phyloP scores from a whole-genome alignment of 2,113 vertebrate species.

The Neolamprologus hecqui region DNA sequence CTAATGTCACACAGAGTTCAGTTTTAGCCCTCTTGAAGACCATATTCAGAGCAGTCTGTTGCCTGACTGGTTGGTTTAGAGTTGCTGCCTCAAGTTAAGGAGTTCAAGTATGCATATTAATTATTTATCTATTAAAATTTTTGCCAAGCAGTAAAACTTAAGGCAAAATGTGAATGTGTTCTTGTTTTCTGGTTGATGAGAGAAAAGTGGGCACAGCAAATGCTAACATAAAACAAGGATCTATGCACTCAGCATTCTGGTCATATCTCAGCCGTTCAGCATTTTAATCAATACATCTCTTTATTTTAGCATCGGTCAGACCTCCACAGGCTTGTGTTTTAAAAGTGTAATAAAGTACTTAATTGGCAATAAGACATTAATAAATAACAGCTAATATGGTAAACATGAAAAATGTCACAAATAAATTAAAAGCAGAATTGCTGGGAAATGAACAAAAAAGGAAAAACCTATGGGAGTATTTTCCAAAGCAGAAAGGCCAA shows the following conservation, averaged over 20 bases:
- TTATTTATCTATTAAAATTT: not conserved
- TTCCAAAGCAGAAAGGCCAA: conserved; percentile 20
- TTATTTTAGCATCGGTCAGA: not conserved
- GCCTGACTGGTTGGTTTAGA: not conserved
- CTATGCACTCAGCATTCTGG: not conserved
- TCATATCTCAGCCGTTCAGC: not conserved
- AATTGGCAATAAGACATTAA: not conserved
- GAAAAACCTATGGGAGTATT: not conserved
- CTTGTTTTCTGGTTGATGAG: not conserved
- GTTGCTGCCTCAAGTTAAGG: not conserved
- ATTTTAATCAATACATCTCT: not conserved
- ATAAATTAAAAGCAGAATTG: not conserved
- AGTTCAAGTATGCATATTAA: not conserved
- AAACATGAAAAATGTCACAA: not conserved
- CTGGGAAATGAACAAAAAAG: not conserved
- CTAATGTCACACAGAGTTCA: not conserved
- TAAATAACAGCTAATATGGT: conserved; percentile 16
- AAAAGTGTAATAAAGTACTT: not conserved
- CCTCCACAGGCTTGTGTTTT: not conserved
- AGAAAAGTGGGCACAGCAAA: not conserved
- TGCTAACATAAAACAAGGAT: not conserved
- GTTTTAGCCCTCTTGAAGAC: not conserved
- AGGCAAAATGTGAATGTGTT: not conserved
- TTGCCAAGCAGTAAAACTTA: not conserved
- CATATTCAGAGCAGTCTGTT: not conserved